Base-by-base conservation (phyloP, 2,113 vertebrate genomes). In the Sterrhoptilus dennistouni region DNA sequence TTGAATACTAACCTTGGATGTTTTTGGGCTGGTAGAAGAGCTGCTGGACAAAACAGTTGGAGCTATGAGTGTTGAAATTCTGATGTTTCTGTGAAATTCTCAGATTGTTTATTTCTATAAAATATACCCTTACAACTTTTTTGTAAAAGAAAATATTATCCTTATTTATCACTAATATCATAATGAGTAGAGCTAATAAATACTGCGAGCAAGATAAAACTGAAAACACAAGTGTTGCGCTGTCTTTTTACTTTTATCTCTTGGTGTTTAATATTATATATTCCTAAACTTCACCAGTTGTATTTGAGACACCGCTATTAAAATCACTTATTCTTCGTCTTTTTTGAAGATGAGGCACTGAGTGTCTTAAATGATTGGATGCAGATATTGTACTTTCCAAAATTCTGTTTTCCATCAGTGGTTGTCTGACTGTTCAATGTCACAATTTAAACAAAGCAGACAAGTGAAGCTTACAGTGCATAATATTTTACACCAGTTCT, bases 61-160 rank as follows among this genome's bases (percentile, higher is more conserved):
- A 97, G 93, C 83, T 96, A 95, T 56, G 75, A 96, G 96, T 96
- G 90, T 96, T 96, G 83, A 94, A 97, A 96, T 96, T 97, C 97
- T 98, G 96, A 97, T 80, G 95, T 98, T 98, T 97, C 97, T 97
- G 96, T 98, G 97, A 98, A 98, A 97, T 97, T 66, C 95, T 98
- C 97, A 97, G 97, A 98, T 95, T 97, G 95, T 97, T 98, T 93
- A 93, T 95, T 95, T 69, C 81, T 95, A 83, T 77, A 72, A 92
- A 76, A 79, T 93, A 97, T 95, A 95, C 90, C 90, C 86, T 97
- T 97, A 97, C 90, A 91, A 44, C 95, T 98, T 97, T 49, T 98
- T 96, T 96, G 96, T 97, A 97, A 97, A 94, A 97, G 95, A 94
- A 95, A 94, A 85, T 94, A 95, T 76, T 90, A 86, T 66, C 65